phyloP scores from a whole-genome alignment of 2,888 invertebrate species.

The Helobdella robusta region DNA sequence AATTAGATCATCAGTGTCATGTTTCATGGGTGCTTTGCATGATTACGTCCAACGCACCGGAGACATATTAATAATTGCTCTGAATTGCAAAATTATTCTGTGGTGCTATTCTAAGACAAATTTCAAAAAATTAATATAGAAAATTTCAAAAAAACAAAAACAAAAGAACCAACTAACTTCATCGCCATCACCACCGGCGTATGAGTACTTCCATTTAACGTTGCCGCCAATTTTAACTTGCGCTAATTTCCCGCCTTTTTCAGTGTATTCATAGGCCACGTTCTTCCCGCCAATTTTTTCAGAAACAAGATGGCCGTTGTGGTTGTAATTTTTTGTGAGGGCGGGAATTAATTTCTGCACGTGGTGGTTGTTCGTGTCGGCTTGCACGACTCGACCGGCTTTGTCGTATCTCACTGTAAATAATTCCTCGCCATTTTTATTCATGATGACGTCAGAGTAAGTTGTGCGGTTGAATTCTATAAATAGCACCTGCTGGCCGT shows the following conservation, averaged over 20 bases:
- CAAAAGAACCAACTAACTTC: too few species aligned
- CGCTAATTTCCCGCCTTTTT: too few species aligned
- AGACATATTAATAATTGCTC: too few species aligned
- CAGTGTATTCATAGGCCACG: conserved; percentile 21
- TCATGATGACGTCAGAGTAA: conserved; percentile 79
- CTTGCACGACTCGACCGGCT: conserved; percentile 68
- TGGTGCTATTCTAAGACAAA: too few species aligned
- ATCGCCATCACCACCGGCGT: too few species aligned
- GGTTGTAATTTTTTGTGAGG: conserved; percentile 75
- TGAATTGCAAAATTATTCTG: too few species aligned
- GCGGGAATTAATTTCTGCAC: conserved; percentile 58
- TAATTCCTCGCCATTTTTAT: conserved; percentile 70
- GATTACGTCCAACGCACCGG: too few species aligned
- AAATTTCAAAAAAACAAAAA: too few species aligned
- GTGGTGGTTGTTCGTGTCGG: conserved; percentile 12
- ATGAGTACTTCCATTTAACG: too few species aligned
- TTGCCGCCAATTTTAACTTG: too few species aligned
- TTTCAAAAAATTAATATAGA: too few species aligned
- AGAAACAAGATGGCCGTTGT: conserved; percentile 72
- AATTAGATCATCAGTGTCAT: background rate
- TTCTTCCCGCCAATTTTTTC: conserved; percentile 73
- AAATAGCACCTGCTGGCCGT: conserved; percentile 80
- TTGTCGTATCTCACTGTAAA: conserved; percentile 80
- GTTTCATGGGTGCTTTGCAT: too few species aligned
- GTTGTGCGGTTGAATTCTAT: conserved; percentile 84